Base-by-base conservation (phyloP, 2,797 vertebrate genomes). In the Tauraco hartlaubi region DNA sequence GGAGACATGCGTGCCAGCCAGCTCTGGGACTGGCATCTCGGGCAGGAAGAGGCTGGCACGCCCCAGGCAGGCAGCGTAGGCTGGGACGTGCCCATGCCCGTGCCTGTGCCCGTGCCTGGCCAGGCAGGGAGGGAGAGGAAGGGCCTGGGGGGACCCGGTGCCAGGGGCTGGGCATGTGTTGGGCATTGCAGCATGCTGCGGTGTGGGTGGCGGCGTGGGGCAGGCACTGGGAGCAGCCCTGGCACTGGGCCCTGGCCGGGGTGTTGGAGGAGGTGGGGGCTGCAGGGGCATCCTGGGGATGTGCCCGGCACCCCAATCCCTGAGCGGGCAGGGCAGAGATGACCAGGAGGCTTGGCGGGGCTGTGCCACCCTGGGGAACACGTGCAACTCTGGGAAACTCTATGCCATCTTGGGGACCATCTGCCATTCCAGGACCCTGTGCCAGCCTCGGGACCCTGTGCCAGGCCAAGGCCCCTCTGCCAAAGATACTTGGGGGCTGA, bases 11-110 rank as follows among this genome's bases (percentile, higher is more conserved):
- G 22, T 93, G 90, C 94, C 96, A 96, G 94, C 55, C 56, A 5
- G 56, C 88, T 88, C 69, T 51, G 61, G 63, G 88, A 72, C 79
- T 96, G 90, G 82, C 92, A 93, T 88, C 88, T 86, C 46, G 6
- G 67, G 85, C n/a, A 8, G 92, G 94, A 96, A 92, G 79, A 93
- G 79, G 61, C 79, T 93, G 95, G 67, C 58, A 4, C 9, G 43
- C 90, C 90, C 59, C 5, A 8, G 88, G 95, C 92, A 4, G 78
- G 37, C 88, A 41, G 90, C 25, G 37, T 94, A 51, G 95, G 94
- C 88, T 91, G 95, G 68, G 88, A 95, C 85, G 4, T 82, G 90
- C 90, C 71, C 4, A 2, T 92, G 72, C 71, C 87, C 6, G 44
- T 92, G 80, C 84, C 92, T n/a, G 1, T 94, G 83, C 92, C 58